Percentiles rank a stretch among this genome's conserved stretches.
Evolutionary conservation across 2,888 invertebrate genomes (phyloP).

Genomic region (Caenorhabditis doughertyi): DNA sequence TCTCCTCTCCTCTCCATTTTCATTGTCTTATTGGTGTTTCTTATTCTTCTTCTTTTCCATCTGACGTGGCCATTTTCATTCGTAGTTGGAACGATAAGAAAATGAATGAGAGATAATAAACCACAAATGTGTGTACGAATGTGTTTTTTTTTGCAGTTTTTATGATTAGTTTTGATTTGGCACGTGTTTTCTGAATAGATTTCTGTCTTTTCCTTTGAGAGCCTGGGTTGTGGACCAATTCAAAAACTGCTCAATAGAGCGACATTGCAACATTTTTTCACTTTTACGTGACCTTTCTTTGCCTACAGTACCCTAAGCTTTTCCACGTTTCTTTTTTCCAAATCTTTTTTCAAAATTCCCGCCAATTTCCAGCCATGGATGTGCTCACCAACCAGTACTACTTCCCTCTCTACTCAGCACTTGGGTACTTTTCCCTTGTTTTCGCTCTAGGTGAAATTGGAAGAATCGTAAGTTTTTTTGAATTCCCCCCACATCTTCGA

Average conservation of each 20-base stretch:
- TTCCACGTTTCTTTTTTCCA: neutral
- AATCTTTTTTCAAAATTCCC: neutral
- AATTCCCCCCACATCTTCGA: neutral
- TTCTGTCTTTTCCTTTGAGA: too few species aligned
- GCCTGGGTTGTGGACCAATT: too few species aligned
- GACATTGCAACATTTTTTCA: neutral
- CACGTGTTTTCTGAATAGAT: too few species aligned
- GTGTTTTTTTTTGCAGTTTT: neutral
- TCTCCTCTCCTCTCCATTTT: neutral
- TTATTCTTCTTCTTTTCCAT: neutral
- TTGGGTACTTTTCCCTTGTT: conserved; percentile 62
- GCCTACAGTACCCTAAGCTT: neutral
- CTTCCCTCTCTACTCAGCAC: conserved; percentile 61
- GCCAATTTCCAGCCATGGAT: conserved; percentile 35
- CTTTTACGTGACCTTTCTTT: neutral
- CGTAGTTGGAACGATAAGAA: conserved; percentile 2
- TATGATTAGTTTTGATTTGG: neutral
- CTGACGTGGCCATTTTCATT: conserved; percentile 36
- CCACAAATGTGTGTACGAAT: neutral
- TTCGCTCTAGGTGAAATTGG: conserved; percentile 63
- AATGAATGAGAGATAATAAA: too few species aligned
- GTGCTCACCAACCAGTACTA: conserved; percentile 36
- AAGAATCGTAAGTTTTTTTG: conserved; percentile 58
- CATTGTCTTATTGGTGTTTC: neutral
- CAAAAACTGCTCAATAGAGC: too few species aligned